Conservation (phyloP, 2,113 vertebrate genomes). For the Circaetus gallicus region DNA sequence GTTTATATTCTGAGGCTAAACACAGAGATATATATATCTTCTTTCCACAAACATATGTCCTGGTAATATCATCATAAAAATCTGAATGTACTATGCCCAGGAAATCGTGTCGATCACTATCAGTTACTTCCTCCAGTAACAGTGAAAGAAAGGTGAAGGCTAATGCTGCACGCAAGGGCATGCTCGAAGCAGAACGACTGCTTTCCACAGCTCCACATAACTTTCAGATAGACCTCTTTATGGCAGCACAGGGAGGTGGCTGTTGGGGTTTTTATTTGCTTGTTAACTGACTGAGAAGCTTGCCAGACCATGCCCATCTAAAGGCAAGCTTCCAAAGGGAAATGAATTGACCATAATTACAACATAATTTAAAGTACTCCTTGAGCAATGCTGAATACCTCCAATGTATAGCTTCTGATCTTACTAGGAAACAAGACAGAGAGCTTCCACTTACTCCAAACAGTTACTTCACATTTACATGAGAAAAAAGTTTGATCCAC, state of each 20-base stretch:
- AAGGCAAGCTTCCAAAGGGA: not conserved
- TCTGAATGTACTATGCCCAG: slow-evolving; percentile 14
- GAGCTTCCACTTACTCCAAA: not conserved
- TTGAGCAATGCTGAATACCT: not conserved
- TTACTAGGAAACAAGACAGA: not conserved
- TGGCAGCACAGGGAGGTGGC: not conserved
- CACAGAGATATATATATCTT: slow-evolving; percentile 27
- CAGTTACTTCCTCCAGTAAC: not conserved
- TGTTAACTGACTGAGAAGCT: not conserved
- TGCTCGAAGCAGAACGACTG: not conserved
- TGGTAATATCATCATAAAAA: slow-evolving; percentile 61
- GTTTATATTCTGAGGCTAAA: slow-evolving; percentile 41
- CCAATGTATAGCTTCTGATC: not conserved
- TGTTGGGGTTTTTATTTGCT: not conserved
- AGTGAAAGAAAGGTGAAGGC: slow-evolving; percentile 1
- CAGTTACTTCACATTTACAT: not conserved
- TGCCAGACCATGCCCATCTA: not conserved
- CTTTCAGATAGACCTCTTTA: not conserved
- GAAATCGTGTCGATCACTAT: slow-evolving; percentile 34
- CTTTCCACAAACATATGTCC: slow-evolving; percentile 49
- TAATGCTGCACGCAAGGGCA: slow-evolving; percentile 12
- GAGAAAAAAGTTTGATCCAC: not conserved
- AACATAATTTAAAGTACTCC: not conserved
- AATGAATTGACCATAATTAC: not conserved
- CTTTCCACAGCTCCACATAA: not conserved